These are phyloP conservation scores for Physocephala rufipes DNA, from an alignment of 2,888 invertebrate genomes.

Conservation along the genomic window DNA sequence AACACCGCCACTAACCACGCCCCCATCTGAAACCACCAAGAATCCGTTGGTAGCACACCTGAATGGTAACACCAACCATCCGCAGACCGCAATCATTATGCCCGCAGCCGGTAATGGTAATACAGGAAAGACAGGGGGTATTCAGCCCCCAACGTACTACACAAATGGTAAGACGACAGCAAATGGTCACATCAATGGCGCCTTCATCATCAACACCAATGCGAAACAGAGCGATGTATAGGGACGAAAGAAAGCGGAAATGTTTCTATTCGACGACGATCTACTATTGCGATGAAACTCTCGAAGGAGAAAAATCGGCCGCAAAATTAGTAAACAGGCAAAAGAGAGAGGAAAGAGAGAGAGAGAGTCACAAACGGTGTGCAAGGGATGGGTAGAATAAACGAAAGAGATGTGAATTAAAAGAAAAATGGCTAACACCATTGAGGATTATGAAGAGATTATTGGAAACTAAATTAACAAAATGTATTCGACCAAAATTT, in stretches of 20 bases:
- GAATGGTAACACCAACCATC: slow-evolving; percentile 57
- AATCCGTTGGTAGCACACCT: slow-evolving; percentile 63
- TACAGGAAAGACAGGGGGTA: slow-evolving; percentile 50
- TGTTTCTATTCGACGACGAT: slow-evolving; percentile 56
- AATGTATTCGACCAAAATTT: slow-evolving; percentile 9
- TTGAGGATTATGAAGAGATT: not conserved
- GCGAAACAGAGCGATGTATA: slow-evolving; percentile 67
- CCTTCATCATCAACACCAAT: slow-evolving; percentile 66
- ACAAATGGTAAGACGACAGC: slow-evolving; percentile 49
- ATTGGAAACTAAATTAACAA: not conserved
- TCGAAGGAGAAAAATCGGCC: slow-evolving; percentile 23
- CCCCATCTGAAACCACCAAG: slow-evolving; percentile 62
- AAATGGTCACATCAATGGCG: slow-evolving; percentile 65
- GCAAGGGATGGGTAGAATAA: not conserved
- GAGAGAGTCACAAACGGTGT: not conserved
- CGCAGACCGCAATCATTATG: slow-evolving; percentile 55
- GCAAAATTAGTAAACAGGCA: not conserved
- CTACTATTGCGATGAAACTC: slow-evolving; percentile 55
- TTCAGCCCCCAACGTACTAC: slow-evolving; percentile 46
- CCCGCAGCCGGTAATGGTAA: slow-evolving; percentile 45
- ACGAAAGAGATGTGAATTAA: not conserved
- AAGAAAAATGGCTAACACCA: not conserved
- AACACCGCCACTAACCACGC: slow-evolving; percentile 62
- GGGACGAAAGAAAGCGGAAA: slow-evolving; percentile 59
- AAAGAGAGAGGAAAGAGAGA: not conserved